Evolutionary conservation across 2,113 vertebrate species (phyloP).

Genomic region (Strix uralensis): DNA sequence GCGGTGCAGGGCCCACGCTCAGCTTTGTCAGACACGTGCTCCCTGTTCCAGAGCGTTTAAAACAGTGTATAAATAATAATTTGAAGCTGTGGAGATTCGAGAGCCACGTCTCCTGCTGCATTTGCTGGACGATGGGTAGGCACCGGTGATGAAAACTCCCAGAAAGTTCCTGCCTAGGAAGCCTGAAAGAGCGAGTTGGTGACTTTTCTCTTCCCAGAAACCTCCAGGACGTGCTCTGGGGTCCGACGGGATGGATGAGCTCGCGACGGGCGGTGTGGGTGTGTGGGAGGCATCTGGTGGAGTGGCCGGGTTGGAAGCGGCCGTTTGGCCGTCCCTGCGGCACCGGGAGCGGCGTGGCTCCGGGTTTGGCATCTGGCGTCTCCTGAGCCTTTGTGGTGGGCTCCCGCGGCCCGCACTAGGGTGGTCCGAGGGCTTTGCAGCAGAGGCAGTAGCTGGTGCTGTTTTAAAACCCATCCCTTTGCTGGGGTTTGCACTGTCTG

Average conservation of each 20-base stretch:
- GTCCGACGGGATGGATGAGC: background rate
- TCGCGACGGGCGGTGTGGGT: background rate
- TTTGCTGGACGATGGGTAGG: background rate
- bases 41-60: background rate
- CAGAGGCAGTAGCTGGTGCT: background rate
- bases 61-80: accelerated
- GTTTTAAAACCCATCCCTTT: background rate
- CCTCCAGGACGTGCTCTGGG: background rate
- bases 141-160: background rate
- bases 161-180: background rate
- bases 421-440: background rate
- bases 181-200: background rate
- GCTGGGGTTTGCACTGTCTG: background rate
- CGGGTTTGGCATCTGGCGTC: background rate
- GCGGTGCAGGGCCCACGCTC: background rate
- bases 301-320: accelerated
- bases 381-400: background rate
- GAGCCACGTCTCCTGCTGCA: accelerated
- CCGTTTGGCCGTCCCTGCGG: accelerated
- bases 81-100: background rate
- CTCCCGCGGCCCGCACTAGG: accelerated
- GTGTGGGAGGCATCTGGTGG: background rate
- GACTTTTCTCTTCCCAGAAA: background rate
- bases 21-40: background rate
- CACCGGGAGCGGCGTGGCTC: accelerated